Base-by-base conservation (phyloP, 1,140 invertebrate species). In the Nebria ingens region DNA sequence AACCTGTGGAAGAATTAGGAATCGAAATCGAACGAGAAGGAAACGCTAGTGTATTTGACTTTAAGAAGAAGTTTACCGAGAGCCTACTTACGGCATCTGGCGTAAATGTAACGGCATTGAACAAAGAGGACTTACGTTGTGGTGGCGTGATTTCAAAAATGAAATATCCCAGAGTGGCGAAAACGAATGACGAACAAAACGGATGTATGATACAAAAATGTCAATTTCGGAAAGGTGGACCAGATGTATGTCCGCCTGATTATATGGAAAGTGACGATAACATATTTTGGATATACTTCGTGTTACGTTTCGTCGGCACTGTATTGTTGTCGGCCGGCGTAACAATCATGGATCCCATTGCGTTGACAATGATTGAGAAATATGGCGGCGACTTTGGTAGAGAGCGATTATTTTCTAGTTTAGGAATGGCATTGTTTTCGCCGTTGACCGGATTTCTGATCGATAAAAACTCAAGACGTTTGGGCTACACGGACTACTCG, bases 271-370 rank as follows among this genome's bases (percentile, higher is more conserved):
- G 79, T 54, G 83, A 85, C 57, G 80, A 84, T 59, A 78, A 78
- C 54, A 85, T 84, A 12, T 89, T 89, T 64, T 89, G 86, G 79
- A 77, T 86, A 49, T 91, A 91, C 67, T 89, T 90, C 64, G 67
- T 82, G 22, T 60, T 89, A 12, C 62, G 88, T 62, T 87, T 89
- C 59, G 68, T 87, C 56, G 87, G 82, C 1, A 86, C 81, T 4
- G 82, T 85, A 1, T 86, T 87, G 79, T 69, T 86, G 56, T 83
- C 81, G 1, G 84, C 84, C 19, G 84, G 83, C 6, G 84, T 89
- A 1, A 87, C 85, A 9, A 84, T 91, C 53, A 82, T 90, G 78
- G 87, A 91, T 71, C 87, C 88, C 1, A 89, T 89, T 50, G 84
- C 86, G 1, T 66, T 91, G 11, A 86, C 82, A 0, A 82, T 90